A percentile compares a stretch with the other conserved stretches of the same genome.
These are phyloP conservation scores for Cotesia chilonis DNA, from an alignment of 1,140 invertebrate genomes.

Conservation along the genomic window DNA sequence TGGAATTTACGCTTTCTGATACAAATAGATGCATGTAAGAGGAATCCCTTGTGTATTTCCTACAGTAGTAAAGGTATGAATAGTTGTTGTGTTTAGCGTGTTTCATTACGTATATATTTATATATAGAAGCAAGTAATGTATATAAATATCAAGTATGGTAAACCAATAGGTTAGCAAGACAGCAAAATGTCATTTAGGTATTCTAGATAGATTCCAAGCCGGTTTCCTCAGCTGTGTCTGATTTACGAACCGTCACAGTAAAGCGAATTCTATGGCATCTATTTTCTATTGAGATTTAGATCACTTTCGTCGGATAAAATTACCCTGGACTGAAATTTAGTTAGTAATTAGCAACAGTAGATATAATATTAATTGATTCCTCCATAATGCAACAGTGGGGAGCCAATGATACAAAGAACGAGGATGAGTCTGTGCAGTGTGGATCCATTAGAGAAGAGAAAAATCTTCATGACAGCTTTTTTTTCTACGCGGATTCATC, in stretches of 20 bases:
- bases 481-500: not conserved
- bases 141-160: not conserved
- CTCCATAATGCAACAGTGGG: conserved; percentile 9
- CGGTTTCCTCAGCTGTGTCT: not conserved
- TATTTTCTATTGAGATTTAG: too few relatives aligned
- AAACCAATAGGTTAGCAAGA: not conserved
- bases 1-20: conserved; percentile 17
- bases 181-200: not conserved
- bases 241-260: not conserved
- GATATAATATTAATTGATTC: conserved; percentile 25
- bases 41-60: conserved; percentile 33
- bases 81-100: conserved; percentile 1
- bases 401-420: conserved; percentile 3
- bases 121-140: not conserved
- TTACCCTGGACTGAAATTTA: too few relatives aligned
- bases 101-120: not conserved
- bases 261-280: too few relatives aligned
- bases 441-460: conserved; percentile 21
- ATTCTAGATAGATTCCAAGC: conserved; percentile 11
- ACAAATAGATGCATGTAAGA: conserved; percentile 18
- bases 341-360: too few relatives aligned
- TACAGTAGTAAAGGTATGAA: conserved; percentile 1
- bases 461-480: not conserved
- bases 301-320: too few relatives aligned
- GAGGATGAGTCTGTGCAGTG: not conserved